These are phyloP conservation scores for Myotis yumanensis DNA, from an alignment of 2,113 vertebrate genomes.

Conservation along the genomic window DNA sequence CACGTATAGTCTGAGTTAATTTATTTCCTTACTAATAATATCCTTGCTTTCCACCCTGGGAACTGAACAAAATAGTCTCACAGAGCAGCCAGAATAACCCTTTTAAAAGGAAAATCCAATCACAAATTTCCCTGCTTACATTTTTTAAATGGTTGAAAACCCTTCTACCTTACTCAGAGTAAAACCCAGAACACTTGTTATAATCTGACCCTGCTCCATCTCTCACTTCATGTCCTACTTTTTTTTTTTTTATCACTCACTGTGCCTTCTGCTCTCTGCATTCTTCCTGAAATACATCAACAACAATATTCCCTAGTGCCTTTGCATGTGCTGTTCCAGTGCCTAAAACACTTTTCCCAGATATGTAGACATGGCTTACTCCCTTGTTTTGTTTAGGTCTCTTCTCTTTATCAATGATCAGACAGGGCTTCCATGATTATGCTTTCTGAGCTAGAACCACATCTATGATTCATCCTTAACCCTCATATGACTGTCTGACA, in stretches of 20 bases:
- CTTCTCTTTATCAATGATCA: neutral
- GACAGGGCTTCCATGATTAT: neutral
- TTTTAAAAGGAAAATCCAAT: neutral
- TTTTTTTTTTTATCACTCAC: neutral
- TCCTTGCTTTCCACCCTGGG: neutral
- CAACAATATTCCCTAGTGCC: neutral
- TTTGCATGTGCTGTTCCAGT: neutral
- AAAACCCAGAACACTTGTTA: neutral
- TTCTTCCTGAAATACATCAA: neutral
- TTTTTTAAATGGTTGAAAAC: neutral
- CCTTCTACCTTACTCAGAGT: neutral
- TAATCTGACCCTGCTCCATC: rapidly evolving
- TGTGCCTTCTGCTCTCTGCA: neutral
- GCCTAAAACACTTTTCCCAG: neutral
- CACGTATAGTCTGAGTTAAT: neutral
- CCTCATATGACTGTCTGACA: neutral
- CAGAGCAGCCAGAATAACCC: neutral
- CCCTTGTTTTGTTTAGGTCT: neutral
- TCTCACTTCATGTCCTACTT: neutral
- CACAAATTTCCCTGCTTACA: neutral
- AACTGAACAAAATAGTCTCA: neutral
- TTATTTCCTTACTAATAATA: neutral
- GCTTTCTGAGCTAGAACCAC: neutral
- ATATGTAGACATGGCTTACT: rapidly evolving
- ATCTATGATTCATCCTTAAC: neutral